A percentile compares a stretch with the other conserved stretches of the same genome.
phyloP scores from a whole-genome alignment of 2,113 vertebrate genomes.

The Electrona antarctica region DNA sequence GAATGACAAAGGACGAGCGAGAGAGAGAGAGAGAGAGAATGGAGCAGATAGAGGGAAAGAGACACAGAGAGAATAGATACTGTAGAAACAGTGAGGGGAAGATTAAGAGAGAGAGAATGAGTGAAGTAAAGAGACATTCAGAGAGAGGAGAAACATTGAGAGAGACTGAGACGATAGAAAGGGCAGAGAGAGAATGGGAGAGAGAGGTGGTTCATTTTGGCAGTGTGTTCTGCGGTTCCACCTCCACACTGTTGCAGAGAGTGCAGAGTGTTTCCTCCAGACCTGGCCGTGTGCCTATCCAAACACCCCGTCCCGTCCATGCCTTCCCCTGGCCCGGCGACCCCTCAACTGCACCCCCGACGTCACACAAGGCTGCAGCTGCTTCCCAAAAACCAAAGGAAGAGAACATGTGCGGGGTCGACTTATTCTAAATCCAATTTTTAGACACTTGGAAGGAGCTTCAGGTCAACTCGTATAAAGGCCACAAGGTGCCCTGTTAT shows the following conservation, averaged over 20 bases:
- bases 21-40: conserved; percentile 13
- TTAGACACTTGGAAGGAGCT: conserved; percentile 30
- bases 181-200: conserved; percentile 20
- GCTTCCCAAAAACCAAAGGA: conserved; percentile 48
- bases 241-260: conserved; percentile 26
- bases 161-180: conserved; percentile 1
- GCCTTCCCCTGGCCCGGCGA: conserved; percentile 44
- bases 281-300: conserved; percentile 45
- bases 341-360: conserved; percentile 27
- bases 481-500: conserved; percentile 10
- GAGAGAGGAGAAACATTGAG: conserved; percentile 17
- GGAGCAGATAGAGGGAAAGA: conserved; percentile 8
- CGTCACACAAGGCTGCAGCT: conserved; percentile 67
- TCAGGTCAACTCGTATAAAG: background rate
- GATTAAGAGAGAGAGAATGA: background rate
- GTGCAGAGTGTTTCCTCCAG: conserved; percentile 36
- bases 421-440: conserved; percentile 1
- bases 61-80: background rate
- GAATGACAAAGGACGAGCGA: too few species aligned
- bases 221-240: background rate
- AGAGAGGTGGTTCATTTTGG: background rate
- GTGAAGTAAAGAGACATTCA: background rate
- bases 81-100: too few species aligned
- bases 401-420: conserved; percentile 14
- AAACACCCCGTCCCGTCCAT: conserved; percentile 54